These are phyloP conservation scores for Dipodomys ordii DNA, from an alignment of 2,113 vertebrate genomes.

Conservation along the genomic window DNA sequence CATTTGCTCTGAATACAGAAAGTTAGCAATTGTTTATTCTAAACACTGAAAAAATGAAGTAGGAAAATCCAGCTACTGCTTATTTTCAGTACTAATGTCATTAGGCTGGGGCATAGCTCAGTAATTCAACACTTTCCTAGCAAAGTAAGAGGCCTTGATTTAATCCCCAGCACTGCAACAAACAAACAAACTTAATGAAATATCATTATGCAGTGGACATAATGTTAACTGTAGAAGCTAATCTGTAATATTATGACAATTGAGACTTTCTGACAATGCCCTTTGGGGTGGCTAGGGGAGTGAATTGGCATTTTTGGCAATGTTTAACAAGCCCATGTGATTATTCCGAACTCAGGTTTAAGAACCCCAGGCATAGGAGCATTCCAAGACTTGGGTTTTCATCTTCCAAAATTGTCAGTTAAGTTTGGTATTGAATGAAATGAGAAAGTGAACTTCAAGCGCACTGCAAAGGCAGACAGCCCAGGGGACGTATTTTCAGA, in stretches of 20 bases:
- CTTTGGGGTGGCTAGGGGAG: neutral
- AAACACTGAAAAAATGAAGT: neutral
- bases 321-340: neutral
- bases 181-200: neutral
- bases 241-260: neutral
- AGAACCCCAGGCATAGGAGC: neutral
- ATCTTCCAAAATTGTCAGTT: neutral
- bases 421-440: neutral
- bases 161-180: neutral
- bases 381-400: neutral
- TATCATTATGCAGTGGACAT: neutral
- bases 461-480: neutral
- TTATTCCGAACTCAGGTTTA: neutral
- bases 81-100: neutral
- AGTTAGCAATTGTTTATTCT: constrained; percentile 17
- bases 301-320: neutral
- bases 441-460: neutral
- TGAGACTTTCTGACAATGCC: neutral
- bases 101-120: no score
- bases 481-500: neutral
- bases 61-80: constrained; percentile 24
- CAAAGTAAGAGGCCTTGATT: neutral
- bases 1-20: constrained; percentile 47
- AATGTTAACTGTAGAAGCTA: constrained; percentile 33
- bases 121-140: neutral